Evolutionary conservation across 2,888 invertebrate species (phyloP), one percentile per base, ranked within the genome.

Genomic region (Carpatolechia fugitivella): DNA sequence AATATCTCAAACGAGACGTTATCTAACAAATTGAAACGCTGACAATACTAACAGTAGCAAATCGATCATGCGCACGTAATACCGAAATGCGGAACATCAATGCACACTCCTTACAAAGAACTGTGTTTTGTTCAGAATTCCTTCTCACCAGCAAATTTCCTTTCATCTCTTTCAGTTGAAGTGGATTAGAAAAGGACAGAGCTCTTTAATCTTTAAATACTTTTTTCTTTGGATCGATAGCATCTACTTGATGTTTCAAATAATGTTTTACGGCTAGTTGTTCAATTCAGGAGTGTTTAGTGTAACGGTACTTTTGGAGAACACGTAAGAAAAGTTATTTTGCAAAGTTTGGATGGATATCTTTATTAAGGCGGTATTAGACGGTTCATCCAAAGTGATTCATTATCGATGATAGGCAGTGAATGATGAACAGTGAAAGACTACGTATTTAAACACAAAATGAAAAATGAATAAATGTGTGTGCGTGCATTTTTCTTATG

Each of bases 21-120:
- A 29, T 44, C 44, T 29, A 8, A 3, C 44, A 44, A 44, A 44
- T 44, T 29, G 44, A 44, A 44, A 44, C 29, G 24, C 20, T 29
- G 13, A 44, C 44, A 44, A 44, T 44, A 29, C 44, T 44, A 1
- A 47, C 14, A 47, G 47, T 47, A 47, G 47, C 47, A 14, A 16
- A 52, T 61, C 65, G 50, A 64, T 69, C 65, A 68, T 62, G 65
- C 68, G 62, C 50, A 57, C 46, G 58, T 64, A 68, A 68, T 63
- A 56, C 62, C 52, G 58, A 69, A 61, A 65, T 58, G 56, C 63
- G 59, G 58, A 60, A 60, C 61, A 65, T 68, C 57, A 58, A 61
- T 62, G 52, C 55, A 29, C 56, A 55, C 56, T 60, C 56, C 65
- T 69, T 68, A 63, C 51, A 58, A 63, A 64, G 61, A 58, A 62